These are phyloP conservation scores for Lophius piscatorius DNA, from an alignment of 2,113 vertebrate species.

Conservation along the genomic window DNA sequence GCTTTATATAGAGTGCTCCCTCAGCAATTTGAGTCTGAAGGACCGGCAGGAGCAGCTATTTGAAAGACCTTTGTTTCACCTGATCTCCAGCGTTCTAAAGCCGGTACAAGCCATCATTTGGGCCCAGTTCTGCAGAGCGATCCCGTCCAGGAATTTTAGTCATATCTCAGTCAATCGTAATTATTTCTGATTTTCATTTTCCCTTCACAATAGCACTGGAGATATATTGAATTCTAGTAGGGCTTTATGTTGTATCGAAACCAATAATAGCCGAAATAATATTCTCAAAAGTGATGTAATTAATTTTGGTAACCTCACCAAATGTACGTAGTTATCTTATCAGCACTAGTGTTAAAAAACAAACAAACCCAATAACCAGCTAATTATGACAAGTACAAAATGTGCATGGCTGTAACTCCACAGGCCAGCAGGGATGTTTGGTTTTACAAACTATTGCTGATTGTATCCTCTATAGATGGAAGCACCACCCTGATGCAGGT, in stretches of 20 bases:
- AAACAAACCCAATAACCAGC: background rate
- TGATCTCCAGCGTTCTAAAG: constrained; percentile 26
- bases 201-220: no score
- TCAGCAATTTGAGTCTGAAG: constrained; percentile 42
- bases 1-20: constrained; percentile 20
- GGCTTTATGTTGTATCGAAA: no score
- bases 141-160: background rate
- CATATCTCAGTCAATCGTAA: background rate
- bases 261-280: no score
- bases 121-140: background rate
- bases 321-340: background rate
- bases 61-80: constrained; percentile 19
- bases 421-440: background rate
- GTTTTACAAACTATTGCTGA: background rate
- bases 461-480: constrained; percentile 72
- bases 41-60: constrained; percentile 17
- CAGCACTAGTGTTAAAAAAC: no score
- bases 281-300: no score
- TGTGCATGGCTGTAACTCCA: background rate
- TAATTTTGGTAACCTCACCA: no score
- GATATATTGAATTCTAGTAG: no score
- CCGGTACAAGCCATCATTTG: background rate
- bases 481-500: constrained; percentile 77
- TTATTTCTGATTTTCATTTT: no score
- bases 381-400: background rate